Evolutionary conservation across 2,888 invertebrate genomes (phyloP).

Genomic region (Eurois occulta): DNA sequence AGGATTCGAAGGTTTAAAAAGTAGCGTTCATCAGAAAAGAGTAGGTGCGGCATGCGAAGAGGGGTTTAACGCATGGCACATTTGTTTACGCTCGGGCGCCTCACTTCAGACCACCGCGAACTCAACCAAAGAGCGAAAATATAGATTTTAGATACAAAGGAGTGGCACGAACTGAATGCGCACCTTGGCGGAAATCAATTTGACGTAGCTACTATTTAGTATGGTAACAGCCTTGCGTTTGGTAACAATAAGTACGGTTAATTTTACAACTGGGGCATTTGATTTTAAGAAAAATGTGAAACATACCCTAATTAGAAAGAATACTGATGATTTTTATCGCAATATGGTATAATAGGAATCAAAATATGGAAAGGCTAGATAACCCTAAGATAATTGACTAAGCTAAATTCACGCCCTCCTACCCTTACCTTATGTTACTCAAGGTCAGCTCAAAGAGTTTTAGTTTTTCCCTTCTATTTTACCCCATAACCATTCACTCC

Average conservation of each 20-base stretch:
- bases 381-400: not conserved
- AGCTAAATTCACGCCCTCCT: not conserved
- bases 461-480: not conserved
- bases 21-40: constrained; percentile 18
- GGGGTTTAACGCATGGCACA: constrained; percentile 56
- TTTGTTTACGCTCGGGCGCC: constrained; percentile 69
- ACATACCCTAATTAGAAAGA: too few relatives aligned
- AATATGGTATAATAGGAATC: not conserved
- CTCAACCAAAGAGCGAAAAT: constrained; percentile 49
- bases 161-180: constrained; percentile 42
- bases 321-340: not conserved
- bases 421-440: not conserved
- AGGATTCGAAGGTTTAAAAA: constrained; percentile 21
- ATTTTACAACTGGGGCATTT: constrained; percentile 19
- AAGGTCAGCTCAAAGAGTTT: not conserved
- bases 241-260: constrained; percentile 25
- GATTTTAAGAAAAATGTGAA: not conserved
- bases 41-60: constrained; percentile 40
- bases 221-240: constrained; percentile 35
- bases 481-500: not conserved
- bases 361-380: not conserved
- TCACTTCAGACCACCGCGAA: constrained; percentile 69
- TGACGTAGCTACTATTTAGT: constrained; percentile 18
- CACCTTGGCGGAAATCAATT: constrained; percentile 42
- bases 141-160: constrained; percentile 57